A percentile compares a stretch with the other conserved stretches of the same genome.
phyloP scores from a whole-genome alignment of 1,140 invertebrate species.

The Himalopsyche phryganea region DNA sequence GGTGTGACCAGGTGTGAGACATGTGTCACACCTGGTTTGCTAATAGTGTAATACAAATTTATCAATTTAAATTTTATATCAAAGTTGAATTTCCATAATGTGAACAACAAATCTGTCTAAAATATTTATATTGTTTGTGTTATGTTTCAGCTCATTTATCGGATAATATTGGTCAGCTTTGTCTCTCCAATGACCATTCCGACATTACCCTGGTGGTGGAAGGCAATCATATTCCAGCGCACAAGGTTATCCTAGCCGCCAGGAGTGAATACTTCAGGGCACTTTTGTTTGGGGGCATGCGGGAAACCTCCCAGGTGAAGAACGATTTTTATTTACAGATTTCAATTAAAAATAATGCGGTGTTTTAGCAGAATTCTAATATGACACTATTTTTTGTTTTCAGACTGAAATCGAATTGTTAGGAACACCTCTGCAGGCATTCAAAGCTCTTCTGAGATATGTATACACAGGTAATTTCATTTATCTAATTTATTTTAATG shows the following conservation, averaged over 20 bases:
- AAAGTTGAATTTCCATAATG: not conserved
- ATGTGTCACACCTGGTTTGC: not conserved
- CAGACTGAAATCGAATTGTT: slow-evolving; percentile 80
- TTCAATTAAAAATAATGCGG: not conserved
- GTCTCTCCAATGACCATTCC: slow-evolving; percentile 83
- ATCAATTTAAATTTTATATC: not conserved
- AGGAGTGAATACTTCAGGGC: slow-evolving; percentile 93
- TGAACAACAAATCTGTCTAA: not conserved
- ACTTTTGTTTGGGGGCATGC: slow-evolving; percentile 86
- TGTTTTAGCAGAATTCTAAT: too few relatives aligned
- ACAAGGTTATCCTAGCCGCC: slow-evolving; percentile 82
- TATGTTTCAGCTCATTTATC: slow-evolving; percentile 54
- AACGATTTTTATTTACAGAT: not conserved
- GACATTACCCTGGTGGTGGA: slow-evolving; percentile 90
- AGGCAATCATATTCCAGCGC: slow-evolving; percentile 77
- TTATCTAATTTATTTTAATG: not conserved
- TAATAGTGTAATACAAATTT: not conserved
- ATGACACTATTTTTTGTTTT: slow-evolving; percentile 30
- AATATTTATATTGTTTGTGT: not conserved
- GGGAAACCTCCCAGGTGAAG: slow-evolving; percentile 73
- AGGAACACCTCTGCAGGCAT: slow-evolving; percentile 81
- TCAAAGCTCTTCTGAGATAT: slow-evolving; percentile 88
- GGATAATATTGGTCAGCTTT: slow-evolving; percentile 78
- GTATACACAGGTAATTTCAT: slow-evolving; percentile 75
- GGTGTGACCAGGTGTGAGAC: not conserved